These are phyloP conservation scores for Volucella inflata DNA, from an alignment of 2,888 invertebrate genomes.

Conservation along the genomic window DNA sequence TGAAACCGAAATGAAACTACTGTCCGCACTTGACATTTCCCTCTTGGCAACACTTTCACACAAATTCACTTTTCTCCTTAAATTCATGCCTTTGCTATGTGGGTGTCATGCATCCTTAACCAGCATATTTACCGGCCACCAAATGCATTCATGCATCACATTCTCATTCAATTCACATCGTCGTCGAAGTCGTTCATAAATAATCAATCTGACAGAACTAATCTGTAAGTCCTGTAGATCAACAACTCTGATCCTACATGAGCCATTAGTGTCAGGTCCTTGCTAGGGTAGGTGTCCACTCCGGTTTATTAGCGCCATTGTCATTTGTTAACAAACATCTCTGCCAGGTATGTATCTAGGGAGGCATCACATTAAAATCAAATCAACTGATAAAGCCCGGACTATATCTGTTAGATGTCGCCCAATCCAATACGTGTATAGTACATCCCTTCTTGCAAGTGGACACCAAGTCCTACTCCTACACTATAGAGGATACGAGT, in stretches of 20 bases:
- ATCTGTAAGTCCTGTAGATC: constrained; percentile 18
- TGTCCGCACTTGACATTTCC: too few relatives aligned
- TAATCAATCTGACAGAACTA: constrained; percentile 21
- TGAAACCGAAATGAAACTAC: too few relatives aligned
- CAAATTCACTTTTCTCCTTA: constrained; percentile 1
- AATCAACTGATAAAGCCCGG: constrained; percentile 43
- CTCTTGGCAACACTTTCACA: not conserved
- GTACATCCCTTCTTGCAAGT: not conserved
- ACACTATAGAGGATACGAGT: constrained; percentile 10
- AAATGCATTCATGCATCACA: constrained; percentile 38
- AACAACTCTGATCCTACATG: not conserved
- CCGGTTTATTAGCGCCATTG: constrained; percentile 45
- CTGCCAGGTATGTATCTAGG: constrained; percentile 8
- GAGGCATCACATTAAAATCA: constrained; percentile 53
- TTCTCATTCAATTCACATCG: constrained; percentile 5
- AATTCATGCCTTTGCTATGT: constrained; percentile 9
- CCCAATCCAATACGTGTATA: not conserved
- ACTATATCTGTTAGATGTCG: constrained; percentile 22
- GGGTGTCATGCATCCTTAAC: constrained; percentile 35
- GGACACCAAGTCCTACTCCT: constrained; percentile 14
- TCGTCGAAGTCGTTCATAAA: constrained; percentile 13
- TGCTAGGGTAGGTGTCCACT: not conserved
- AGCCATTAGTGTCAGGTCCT: constrained; percentile 12
- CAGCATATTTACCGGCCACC: constrained; percentile 23
- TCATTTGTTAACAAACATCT: constrained; percentile 10